Evolutionary conservation across 2,888 invertebrate genomes (phyloP), one percentile per base, ranked within the genome.

Genomic region (Synergus laeviventris): DNA sequence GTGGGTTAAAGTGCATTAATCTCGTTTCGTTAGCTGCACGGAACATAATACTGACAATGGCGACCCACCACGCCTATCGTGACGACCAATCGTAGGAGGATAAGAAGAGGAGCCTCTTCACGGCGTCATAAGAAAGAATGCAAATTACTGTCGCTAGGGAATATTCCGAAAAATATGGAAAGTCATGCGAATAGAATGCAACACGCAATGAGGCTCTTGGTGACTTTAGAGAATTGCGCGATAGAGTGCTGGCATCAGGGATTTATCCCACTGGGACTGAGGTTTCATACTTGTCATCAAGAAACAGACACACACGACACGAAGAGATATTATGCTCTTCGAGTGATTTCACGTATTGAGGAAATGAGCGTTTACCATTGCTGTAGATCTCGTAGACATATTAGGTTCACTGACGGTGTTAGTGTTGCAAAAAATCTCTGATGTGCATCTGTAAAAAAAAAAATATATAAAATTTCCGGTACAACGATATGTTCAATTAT

Each of bases 1-100:
- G 77, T 61, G 61, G 74, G 70, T 81, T 79, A 79, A 84, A 83
- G 79, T 82, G 83, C 84, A 84, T 85, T 84, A 86, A 85, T 87
- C 82, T 84, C 84, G 78, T 82, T 81, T 81, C 81, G 73, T 78
- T 80, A 74, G 78, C 76, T 75, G 76, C 77, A 77, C 74, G 74
- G 73, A 76, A 73, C 73, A 81, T 78, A 81, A 81, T 76, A 38
- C 61, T 42, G 39, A 70, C 76, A 81, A 79, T 78, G 64, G 74
- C 24, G 74, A 73, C 76, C 74, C 66, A 76, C 82, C 81, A 80
- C 84, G 82, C 83, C 85, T 80, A 80, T 74, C 61, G 54, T 14
- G 60, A 59, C 54, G 21, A 78, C 78, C 70, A 76, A 74, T 74
- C 76, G 18, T 31, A 24, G 31, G 45, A 70, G 49, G 70, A 70